Base-by-base conservation (phyloP, 2,797 vertebrate genomes). In the Enteromius trimaculatus region DNA sequence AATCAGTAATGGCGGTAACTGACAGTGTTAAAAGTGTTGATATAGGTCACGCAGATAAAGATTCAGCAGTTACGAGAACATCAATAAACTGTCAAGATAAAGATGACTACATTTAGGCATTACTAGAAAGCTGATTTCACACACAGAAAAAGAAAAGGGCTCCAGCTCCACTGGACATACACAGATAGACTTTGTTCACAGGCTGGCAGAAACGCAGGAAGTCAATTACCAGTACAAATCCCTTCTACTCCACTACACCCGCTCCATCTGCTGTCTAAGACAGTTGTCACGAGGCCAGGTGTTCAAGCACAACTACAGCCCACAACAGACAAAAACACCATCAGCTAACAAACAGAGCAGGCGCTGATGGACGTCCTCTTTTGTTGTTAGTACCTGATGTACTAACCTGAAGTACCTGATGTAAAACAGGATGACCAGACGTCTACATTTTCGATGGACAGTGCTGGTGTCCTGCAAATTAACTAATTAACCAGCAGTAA, bases 21-120 rank as follows among this genome's bases (percentile, higher is more conserved):
- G 49, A 70, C 71, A 76, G 42, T 44, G 42, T 44, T 44, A 44
- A 44, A 26, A 71, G 77, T 31, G 75, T 64, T 80, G 39, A 34
- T 23, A 31, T 17, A 76, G 55, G 44, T 66, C 71, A 47, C 58
- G 3, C 55, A 82, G 84, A 86, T 79, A 82, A 85, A 82, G 49
- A n/a, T 39, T 75, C 76, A 16, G 62, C 11, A 37, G 64, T 58
- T 70, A 62, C 42, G 69, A 66, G 60, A 58, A 58, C 31, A 23
- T 7, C 21, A 8, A 4, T 21, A 76, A 34, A 39, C 21, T 23
- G 21, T 21, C 13, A 58, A 39, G 29, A 76, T 39, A 39, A 3
- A 55, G 71, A 75, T 37, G 31, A 31, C 14, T 76, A 58, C 21
- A 58, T 58, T 76, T 42, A 64, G 64, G 19, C 37, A 70, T 60